Evolutionary conservation across 2,797 vertebrate genomes (phyloP).

Genomic region (Ptychobarbus kaznakovi): DNA sequence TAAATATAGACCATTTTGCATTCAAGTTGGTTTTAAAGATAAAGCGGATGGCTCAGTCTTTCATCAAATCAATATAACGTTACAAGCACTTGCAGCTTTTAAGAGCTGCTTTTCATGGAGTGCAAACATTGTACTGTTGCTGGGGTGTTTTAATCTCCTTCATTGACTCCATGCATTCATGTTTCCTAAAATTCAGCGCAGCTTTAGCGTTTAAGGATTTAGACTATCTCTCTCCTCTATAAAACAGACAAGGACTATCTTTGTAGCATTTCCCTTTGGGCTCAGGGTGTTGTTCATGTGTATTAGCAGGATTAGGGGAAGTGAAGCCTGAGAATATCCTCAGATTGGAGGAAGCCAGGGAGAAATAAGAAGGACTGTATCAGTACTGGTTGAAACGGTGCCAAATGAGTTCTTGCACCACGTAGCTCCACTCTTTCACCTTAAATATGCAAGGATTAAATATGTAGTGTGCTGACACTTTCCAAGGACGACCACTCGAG

Average conservation of each 20-base stretch:
- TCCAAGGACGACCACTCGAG: constrained; percentile 3
- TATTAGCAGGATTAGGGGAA: constrained; percentile 28
- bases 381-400: background rate
- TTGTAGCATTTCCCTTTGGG: constrained; percentile 29
- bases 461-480: constrained; percentile 24
- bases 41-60: background rate
- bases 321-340: constrained; percentile 20
- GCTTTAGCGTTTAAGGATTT: constrained; percentile 13
- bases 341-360: background rate
- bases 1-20: background rate
- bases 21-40: background rate
- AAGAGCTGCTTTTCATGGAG: background rate
- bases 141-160: constrained; percentile 9
- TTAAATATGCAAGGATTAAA: constrained; percentile 22
- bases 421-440: constrained; percentile 8
- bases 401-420: constrained; percentile 5
- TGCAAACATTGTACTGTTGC: background rate
- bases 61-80: background rate
- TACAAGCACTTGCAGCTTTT: constrained; percentile 4
- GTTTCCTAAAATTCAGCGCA: constrained; percentile 4
- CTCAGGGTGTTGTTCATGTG: constrained; percentile 14
- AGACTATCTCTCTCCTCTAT: background rate
- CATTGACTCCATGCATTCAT: constrained; percentile 15
- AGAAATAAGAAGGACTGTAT: constrained; percentile 38
- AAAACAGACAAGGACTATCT: constrained; percentile 16